Percentiles rank a stretch among this genome's conserved stretches.
phyloP scores from a whole-genome alignment of 2,797 vertebrate genomes.

The Dipus sagitta region DNA sequence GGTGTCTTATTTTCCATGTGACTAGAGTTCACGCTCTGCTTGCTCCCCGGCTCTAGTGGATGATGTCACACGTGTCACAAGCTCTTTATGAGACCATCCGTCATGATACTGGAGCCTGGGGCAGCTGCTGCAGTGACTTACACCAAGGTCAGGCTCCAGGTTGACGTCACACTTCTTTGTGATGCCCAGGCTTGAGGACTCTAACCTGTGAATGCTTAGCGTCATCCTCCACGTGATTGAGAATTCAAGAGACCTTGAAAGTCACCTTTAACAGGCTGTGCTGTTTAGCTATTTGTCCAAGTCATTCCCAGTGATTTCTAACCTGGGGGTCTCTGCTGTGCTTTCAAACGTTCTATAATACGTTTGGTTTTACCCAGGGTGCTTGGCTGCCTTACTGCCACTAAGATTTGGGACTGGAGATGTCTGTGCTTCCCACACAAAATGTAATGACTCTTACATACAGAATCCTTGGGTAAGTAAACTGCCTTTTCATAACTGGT shows the following conservation, averaged over 20 bases:
- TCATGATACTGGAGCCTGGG: slow-evolving; percentile 28
- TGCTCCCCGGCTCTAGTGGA: slow-evolving; percentile 49
- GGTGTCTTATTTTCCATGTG: slow-evolving; percentile 71
- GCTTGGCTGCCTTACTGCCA: neutral
- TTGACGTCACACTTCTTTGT: slow-evolving; percentile 1
- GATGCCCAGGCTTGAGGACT: neutral
- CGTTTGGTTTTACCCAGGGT: neutral
- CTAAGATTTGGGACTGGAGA: neutral
- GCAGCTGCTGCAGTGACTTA: neutral
- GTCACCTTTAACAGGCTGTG: slow-evolving; percentile 51
- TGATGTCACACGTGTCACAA: slow-evolving; percentile 76
- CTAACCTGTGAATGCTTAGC: slow-evolving; percentile 13
- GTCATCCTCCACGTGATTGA: slow-evolving; percentile 11
- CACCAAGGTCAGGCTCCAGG: neutral
- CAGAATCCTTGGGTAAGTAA: neutral
- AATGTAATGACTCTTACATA: slow-evolving; percentile 9
- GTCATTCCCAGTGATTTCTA: slow-evolving; percentile 54
- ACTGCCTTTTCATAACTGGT: neutral
- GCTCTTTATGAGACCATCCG: slow-evolving; percentile 81
- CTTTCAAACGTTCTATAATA: neutral
- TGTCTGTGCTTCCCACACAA: slow-evolving; percentile 22
- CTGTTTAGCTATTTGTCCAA: neutral
- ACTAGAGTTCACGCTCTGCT: slow-evolving; percentile 75
- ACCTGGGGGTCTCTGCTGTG: neutral
- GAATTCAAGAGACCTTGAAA: slow-evolving; percentile 63